Base-by-base conservation (phyloP, 2,888 invertebrate species). In the Gasteruption jaculator region DNA sequence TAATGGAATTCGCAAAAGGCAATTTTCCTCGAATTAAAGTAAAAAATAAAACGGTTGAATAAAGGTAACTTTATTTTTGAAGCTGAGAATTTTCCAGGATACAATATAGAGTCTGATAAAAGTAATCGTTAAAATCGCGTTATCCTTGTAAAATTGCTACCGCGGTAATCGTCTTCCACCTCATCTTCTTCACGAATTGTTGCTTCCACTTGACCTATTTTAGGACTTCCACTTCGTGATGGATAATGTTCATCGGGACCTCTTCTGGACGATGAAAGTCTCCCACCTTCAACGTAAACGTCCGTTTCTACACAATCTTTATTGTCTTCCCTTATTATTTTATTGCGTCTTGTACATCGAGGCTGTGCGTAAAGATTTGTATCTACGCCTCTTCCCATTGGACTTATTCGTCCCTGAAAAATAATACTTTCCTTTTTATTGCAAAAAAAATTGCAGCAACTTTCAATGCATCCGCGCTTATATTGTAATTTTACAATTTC, bases 171-270 rank as follows among this genome's bases (percentile, higher is more conserved):
- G 22, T 54, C 47, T 12, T 52, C 49, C 20, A 46, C 42, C 38
- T 61, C 63, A 19, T 60, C 49, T 27, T 68, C 67, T 30, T 70
- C 65, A 16, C 55, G 48, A 15, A 68, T 68, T 5, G 61, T 63
- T 4, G 56, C 55, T 33, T 68, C 63, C 7, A 55, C 57, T 15
- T 57, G 58, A 29, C 57, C 53, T 15, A 64, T 36, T 24, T 48
- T 63, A 3, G 67, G 69, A 31, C 61, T 68, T 6, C 54, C 43
- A 21, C 54, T 52, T 30, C 64, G 53, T 18, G 56, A 54, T 6
- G 68, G 61, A 53, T 67, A 68, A 19, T 50, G 47, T 48, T 68
- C 66, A 43, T 68, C 54, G 16, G 58, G 62, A 7, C 54, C 53
- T 33, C 50, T 55, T 5, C 49, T 50, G 34, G 4, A 39, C 1